These are phyloP conservation scores for Drosophila kanapiae DNA, from an alignment of 1,140 invertebrate genomes.

Conservation along the genomic window DNA sequence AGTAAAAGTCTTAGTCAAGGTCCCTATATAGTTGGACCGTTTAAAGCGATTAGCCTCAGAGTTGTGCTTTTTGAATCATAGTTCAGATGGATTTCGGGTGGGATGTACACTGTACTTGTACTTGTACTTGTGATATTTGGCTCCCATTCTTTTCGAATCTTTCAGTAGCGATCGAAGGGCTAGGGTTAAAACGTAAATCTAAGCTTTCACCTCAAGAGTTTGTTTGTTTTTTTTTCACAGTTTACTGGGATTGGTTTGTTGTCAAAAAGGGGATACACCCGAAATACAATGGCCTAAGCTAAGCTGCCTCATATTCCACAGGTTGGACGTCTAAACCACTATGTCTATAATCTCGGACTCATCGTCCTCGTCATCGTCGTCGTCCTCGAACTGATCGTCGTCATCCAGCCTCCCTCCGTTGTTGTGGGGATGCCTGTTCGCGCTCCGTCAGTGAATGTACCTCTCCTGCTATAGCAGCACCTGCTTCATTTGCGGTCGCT, in stretches of 20 bases:
- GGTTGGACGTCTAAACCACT: conserved; percentile 28
- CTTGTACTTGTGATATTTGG: conserved; percentile 63
- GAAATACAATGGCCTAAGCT: conserved; percentile 34
- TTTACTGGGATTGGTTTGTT: background rate
- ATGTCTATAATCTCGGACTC: conserved; percentile 58
- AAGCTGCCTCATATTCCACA: conserved; percentile 41
- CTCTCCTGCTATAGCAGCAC: conserved; percentile 76
- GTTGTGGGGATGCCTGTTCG: conserved; percentile 21
- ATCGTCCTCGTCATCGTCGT: conserved; percentile 40
- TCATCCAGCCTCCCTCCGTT: conserved; percentile 49
- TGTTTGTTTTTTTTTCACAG: conserved; percentile 26
- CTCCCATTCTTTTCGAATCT: conserved; percentile 28
- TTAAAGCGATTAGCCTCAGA: conserved; percentile 9
- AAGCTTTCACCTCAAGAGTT: conserved; percentile 56
- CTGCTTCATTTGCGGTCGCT: conserved; percentile 59
- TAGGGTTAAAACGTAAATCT: conserved; percentile 26
- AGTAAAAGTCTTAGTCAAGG: background rate
- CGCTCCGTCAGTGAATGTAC: conserved; percentile 68
- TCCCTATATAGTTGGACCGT: background rate
- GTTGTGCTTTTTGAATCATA: conserved; percentile 14
- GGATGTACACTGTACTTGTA: conserved; percentile 31
- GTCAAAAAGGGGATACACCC: background rate
- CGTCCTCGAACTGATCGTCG: conserved; percentile 36
- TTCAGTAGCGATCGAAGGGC: conserved; percentile 10
- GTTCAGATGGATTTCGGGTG: conserved; percentile 30